These are phyloP conservation scores for Latheticus oryzae DNA, from an alignment of 2,888 invertebrate genomes.

Conservation along the genomic window DNA sequence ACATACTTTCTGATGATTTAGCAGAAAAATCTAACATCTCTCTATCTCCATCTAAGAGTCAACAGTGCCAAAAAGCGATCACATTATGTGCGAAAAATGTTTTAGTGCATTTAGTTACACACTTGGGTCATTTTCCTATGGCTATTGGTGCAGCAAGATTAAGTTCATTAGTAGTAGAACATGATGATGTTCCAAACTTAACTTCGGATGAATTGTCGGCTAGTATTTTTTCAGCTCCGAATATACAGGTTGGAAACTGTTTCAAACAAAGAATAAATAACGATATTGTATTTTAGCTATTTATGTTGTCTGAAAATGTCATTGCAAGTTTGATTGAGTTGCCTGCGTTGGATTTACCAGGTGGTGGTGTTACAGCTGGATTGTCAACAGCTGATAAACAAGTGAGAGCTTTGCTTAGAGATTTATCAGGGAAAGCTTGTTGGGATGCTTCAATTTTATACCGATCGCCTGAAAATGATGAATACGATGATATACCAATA, in stretches of 20 bases:
- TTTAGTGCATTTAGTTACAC: conserved; percentile 89
- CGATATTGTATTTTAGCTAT: conserved; percentile 71
- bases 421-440: conserved; percentile 93
- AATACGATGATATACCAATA: conserved; percentile 1
- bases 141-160: conserved; percentile 89
- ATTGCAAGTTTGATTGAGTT: conserved; percentile 91
- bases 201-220: conserved; percentile 81
- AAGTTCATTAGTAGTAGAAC: conserved; percentile 90
- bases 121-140: conserved; percentile 95
- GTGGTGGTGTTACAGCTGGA: conserved; percentile 81
- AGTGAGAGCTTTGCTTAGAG: conserved; percentile 84
- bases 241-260: conserved; percentile 77
- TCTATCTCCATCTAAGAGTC: conserved; percentile 67
- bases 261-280: not conserved
- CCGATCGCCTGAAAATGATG: conserved; percentile 73
- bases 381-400: conserved; percentile 84
- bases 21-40: conserved; percentile 67
- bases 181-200: conserved; percentile 85
- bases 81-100: conserved; percentile 70
- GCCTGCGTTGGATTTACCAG: conserved; percentile 84
- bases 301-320: conserved; percentile 85
- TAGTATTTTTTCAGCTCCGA: conserved; percentile 85
- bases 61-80: conserved; percentile 70
- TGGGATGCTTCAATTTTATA: conserved; percentile 96
- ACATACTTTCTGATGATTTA: conserved; percentile 78